phyloP scores from a whole-genome alignment of 2,888 invertebrate species.

The Macrosiphum euphorbiae region DNA sequence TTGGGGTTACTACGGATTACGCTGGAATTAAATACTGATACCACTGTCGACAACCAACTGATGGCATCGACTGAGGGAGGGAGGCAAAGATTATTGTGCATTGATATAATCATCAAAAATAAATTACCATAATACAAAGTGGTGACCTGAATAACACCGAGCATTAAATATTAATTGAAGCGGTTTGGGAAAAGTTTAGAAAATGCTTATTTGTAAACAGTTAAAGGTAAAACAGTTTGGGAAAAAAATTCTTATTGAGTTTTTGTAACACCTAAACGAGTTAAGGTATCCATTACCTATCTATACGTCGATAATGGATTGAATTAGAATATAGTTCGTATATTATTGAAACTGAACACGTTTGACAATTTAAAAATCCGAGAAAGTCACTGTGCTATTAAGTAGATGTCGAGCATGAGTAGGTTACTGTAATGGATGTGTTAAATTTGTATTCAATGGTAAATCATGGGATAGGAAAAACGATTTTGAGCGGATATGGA shows the following conservation, averaged over 20 bases:
- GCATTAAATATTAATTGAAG: neutral
- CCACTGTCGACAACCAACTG: neutral
- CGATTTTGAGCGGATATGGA: neutral
- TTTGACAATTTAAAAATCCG: neutral
- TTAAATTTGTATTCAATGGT: neutral
- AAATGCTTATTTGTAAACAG: neutral
- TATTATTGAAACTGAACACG: neutral
- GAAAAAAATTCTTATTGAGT: neutral
- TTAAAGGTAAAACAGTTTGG: neutral
- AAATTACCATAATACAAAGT: neutral
- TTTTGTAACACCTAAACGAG: neutral
- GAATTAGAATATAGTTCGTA: neutral
- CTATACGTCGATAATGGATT: neutral
- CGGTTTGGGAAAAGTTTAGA: neutral
- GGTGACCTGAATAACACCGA: neutral
- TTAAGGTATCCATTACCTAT: neutral
- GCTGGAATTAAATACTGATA: neutral
- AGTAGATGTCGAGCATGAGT: neutral
- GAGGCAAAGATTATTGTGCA: neutral
- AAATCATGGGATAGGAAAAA: neutral
- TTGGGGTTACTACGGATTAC: neutral
- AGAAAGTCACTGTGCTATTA: neutral
- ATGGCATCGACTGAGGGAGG: neutral
- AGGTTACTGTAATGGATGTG: neutral
- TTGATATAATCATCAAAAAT: neutral